These are phyloP conservation scores for Pissodes strobi DNA, from an alignment of 1,140 invertebrate genomes.

Conservation along the genomic window DNA sequence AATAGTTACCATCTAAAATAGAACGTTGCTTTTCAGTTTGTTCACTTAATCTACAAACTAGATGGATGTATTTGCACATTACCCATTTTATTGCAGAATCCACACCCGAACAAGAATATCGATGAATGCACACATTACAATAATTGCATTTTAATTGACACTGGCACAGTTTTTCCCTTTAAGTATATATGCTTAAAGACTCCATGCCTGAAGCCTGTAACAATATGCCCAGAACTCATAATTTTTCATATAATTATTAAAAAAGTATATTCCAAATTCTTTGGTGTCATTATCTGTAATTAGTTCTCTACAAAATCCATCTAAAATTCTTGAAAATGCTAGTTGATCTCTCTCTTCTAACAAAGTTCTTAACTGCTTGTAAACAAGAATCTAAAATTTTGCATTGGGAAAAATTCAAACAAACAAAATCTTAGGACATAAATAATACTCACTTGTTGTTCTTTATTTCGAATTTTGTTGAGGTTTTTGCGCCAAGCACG, in stretches of 20 bases:
- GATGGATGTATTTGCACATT: constrained; percentile 14
- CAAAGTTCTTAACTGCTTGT: not conserved
- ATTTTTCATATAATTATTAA: not conserved
- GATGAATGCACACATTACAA: constrained; percentile 21
- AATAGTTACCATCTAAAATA: no score
- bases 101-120: constrained; percentile 14
- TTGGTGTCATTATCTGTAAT: not conserved
- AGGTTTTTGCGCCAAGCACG: constrained; percentile 21
- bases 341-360: not conserved
- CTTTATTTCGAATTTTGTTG: constrained; percentile 8
- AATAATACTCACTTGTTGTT: constrained; percentile 21
- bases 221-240: not conserved
- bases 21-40: no score
- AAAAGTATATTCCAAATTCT: not conserved
- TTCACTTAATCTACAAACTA: no score
- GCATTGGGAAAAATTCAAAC: no score
- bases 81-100: constrained; percentile 4
- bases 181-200: not conserved
- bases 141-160: constrained; percentile 8
- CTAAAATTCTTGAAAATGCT: not conserved
- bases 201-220: not conserved
- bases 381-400: not conserved
- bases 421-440: no score
- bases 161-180: not conserved
- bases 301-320: not conserved